phyloP scores from a whole-genome alignment of 2,113 vertebrate species.

The Dromaius novaehollandiae region DNA sequence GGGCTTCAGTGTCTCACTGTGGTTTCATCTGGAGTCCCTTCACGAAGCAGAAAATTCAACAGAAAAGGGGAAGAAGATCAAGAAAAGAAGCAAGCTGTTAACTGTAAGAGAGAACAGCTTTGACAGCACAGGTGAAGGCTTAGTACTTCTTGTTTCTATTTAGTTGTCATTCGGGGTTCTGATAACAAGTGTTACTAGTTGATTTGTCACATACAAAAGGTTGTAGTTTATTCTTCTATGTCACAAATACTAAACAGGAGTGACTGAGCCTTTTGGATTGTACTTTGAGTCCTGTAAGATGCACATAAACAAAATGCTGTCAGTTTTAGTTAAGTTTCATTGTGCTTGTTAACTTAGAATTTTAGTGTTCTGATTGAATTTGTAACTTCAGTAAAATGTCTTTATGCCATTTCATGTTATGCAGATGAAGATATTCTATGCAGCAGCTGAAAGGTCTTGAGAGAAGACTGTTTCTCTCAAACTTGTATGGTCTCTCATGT shows the following conservation, averaged over 20 bases:
- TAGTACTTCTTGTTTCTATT: not conserved
- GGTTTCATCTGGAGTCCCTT: constrained; percentile 80
- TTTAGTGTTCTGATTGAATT: not conserved
- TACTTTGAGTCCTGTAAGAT: not conserved
- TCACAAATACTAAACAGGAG: not conserved
- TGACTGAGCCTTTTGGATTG: not conserved
- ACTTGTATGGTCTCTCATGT: not conserved
- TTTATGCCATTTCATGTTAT: not conserved
- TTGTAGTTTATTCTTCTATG: not conserved
- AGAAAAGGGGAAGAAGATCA: constrained; percentile 76
- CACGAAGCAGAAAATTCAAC: constrained; percentile 42
- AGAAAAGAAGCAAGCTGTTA: constrained; percentile 61
- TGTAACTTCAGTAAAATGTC: not conserved
- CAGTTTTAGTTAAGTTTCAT: not conserved
- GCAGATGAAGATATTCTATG: not conserved
- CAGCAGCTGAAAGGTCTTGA: not conserved
- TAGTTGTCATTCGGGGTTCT: not conserved
- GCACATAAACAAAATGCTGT: not conserved
- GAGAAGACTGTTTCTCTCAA: not conserved
- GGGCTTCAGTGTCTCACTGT: constrained; percentile 93
- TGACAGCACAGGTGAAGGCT: constrained; percentile 75
- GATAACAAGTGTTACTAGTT: not conserved
- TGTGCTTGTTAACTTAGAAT: not conserved
- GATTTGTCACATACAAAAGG: not conserved
- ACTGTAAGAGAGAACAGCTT: constrained; percentile 66